These are phyloP conservation scores for Allacma fusca DNA, from an alignment of 2,888 invertebrate genomes.

Conservation along the genomic window DNA sequence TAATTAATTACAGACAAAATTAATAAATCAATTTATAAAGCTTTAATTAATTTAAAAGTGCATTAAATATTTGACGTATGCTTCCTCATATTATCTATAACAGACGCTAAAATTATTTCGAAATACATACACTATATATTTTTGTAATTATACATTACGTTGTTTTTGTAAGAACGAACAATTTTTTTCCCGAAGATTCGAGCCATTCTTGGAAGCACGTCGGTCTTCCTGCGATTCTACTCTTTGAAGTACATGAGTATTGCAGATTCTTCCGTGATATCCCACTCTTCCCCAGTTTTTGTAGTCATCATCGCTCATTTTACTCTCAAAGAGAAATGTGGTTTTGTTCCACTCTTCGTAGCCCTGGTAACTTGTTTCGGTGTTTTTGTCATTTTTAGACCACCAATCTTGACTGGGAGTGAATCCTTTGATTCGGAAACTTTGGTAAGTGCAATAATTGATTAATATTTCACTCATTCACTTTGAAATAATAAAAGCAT, in stretches of 20 bases:
- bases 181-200: no score
- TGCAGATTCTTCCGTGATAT: constrained; percentile 30
- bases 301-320: constrained; percentile 26
- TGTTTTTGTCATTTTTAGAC: constrained; percentile 23
- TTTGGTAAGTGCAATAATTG: constrained; percentile 22
- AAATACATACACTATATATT: no score
- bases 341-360: constrained; percentile 1
- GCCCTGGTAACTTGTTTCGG: constrained; percentile 23
- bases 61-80: no score
- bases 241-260: constrained; percentile 30
- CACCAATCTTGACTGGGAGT: constrained; percentile 30
- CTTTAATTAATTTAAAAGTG: no score
- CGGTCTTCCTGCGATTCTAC: constrained; percentile 19
- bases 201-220: constrained; percentile 23
- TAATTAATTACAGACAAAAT: no score
- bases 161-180: no score
- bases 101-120: no score
- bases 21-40: no score
- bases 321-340: constrained; percentile 24
- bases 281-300: constrained; percentile 32
- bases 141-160: constrained; percentile 10
- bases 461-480: no score
- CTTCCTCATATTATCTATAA: no score
- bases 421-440: constrained; percentile 4
- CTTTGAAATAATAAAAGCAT: no score